phyloP scores from a whole-genome alignment of 2,113 vertebrate species.

The Mugil cephalus region DNA sequence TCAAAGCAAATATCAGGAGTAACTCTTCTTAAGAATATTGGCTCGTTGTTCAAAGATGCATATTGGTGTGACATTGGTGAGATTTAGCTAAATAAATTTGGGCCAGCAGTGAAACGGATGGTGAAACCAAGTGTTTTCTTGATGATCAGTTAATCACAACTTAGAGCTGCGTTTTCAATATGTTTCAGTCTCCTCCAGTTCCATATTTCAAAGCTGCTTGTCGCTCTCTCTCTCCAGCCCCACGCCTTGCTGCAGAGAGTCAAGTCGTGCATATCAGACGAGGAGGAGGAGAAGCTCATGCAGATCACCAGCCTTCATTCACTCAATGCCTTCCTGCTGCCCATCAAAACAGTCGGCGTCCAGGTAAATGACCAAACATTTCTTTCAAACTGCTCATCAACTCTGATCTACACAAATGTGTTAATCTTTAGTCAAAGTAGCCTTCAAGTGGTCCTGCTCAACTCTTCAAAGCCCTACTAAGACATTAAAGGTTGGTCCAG shows the following conservation, averaged over 20 bases:
- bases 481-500: background rate
- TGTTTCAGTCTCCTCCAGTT: background rate
- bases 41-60: too few species aligned
- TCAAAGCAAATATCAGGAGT: background rate
- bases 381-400: background rate
- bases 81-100: background rate
- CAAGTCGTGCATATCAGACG: constrained; percentile 95
- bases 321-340: constrained; percentile 98
- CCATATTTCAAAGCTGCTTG: background rate
- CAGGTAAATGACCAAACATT: constrained; percentile 86
- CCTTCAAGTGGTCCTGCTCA: background rate
- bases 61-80: background rate
- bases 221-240: constrained; percentile 82
- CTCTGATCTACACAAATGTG: background rate
- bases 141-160: background rate
- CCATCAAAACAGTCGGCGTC: constrained; percentile 98
- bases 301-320: constrained; percentile 99
- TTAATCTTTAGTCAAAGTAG: background rate
- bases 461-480: background rate
- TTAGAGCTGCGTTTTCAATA: background rate
- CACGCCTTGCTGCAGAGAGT: constrained; percentile 96
- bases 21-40: too few species aligned
- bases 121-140: background rate
- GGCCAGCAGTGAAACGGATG: background rate
- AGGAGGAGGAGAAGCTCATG: constrained; percentile 98